Percentiles rank a stretch among this genome's conserved stretches.
Conservation (phyloP, 2,797 vertebrate genomes). For the Apogon talboti region DNA sequence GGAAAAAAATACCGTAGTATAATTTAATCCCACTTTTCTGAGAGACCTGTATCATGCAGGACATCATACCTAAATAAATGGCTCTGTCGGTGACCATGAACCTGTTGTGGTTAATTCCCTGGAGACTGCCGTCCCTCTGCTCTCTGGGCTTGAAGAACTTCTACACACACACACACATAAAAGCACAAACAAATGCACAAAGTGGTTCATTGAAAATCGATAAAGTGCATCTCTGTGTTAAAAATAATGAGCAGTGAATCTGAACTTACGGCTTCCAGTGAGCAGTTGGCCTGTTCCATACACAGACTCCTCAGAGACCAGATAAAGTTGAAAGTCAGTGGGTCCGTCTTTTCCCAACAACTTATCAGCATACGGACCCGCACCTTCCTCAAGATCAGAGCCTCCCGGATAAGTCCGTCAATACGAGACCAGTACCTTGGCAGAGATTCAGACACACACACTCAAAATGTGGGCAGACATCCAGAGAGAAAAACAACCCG, state of each 20-base stretch:
- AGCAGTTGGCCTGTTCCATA: constrained; percentile 91
- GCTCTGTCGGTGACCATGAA: constrained; percentile 95
- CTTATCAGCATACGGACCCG: constrained; percentile 93
- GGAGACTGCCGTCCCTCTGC: constrained; percentile 83
- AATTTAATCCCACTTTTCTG: background rate
- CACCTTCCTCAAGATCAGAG: constrained; percentile 90
- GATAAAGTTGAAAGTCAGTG: constrained; percentile 94
- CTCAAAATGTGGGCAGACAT: constrained; percentile 18
- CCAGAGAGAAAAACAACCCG: background rate
- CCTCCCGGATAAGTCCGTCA: constrained; percentile 92
- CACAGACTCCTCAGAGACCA: constrained; percentile 95
- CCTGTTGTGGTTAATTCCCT: constrained; percentile 92
- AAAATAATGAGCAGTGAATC: constrained; percentile 22
- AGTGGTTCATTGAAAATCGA: constrained; percentile 3
- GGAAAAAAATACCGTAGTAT: too few species aligned
- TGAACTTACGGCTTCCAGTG: constrained; percentile 92
- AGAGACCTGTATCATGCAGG: background rate
- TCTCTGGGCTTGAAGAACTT: constrained; percentile 91
- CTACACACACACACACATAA: constrained; percentile 74
- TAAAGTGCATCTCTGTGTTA: constrained; percentile 10
- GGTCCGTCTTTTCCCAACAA: constrained; percentile 92
- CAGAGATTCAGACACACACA: constrained; percentile 25
- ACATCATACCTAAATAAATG: constrained; percentile 90
- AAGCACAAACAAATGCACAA: constrained; percentile 29
- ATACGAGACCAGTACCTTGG: constrained; percentile 95